Base-by-base conservation (phyloP, 1,140 invertebrate species). In the Macrotrachela quadricornifera region DNA sequence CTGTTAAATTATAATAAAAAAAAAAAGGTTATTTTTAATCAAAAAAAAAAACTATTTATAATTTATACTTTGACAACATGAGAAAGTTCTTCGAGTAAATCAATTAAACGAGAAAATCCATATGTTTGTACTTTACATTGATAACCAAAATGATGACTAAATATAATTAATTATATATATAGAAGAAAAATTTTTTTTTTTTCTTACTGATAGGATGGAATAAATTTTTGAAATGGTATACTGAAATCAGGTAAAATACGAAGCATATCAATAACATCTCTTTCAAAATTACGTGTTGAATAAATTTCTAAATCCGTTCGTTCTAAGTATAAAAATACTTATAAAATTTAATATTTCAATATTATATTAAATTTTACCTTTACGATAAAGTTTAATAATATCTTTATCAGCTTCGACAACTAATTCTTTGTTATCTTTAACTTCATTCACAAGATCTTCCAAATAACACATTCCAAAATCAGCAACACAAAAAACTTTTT, bases 161-260 rank as follows among this genome's bases (percentile, higher is more conserved):
- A 30, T 30, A 30, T 30, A 30, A 30, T 4, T 30, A 2, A 8
- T 30, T 4, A 30, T 30, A 30, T 30, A 30, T 30, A 30, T 30
- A 30, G 3, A 8, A 30, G 21, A 30, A 30, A 30, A 30, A 8
- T 30, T 30, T 8, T 8, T 30, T 30, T 30, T 30, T 30, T 30
- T 8, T 30, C 21, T 30, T 30, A 30, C 21, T 73, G 59, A 59
- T 77, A 80, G 2, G 71, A 64, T 12, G 57, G 60, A 56, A 77
- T 75, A 56, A 80, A 76, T 40, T 86, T 85, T 58, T 84, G 82
- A 66, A 92, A 91, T 39, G 79, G 69, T 76, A 92, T 85, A 18
- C 77, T 76, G 60, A 81, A 83, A 58, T 85, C 80, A 1, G 85
- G 81, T 16, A 81, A 81, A 63, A 85, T 81, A 56, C 80, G 77